phyloP scores from a whole-genome alignment of 1,140 invertebrate species.

The Saccostrea cuccullata region DNA sequence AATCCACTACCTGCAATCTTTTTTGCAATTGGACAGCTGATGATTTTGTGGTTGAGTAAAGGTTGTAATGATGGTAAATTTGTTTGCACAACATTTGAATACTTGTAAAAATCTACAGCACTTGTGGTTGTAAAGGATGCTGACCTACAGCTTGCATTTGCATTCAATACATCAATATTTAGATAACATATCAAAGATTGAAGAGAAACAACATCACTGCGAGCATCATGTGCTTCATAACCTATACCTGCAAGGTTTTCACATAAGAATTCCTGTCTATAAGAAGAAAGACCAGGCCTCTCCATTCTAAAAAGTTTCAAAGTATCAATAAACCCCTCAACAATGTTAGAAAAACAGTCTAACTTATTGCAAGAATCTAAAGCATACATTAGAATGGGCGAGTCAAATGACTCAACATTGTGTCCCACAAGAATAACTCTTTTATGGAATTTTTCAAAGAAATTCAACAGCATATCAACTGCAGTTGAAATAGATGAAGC shows the following conservation, averaged over 20 bases:
- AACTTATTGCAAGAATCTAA: not conserved
- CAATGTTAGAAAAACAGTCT: not conserved
- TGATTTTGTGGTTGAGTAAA: constrained; percentile 32
- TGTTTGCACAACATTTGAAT: not conserved
- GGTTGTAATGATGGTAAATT: constrained; percentile 38
- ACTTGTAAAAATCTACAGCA: constrained; percentile 30
- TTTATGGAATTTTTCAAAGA: constrained; percentile 4
- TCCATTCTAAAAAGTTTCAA: constrained; percentile 25
- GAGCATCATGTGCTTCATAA: constrained; percentile 45
- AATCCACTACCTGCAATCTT: too few relatives aligned
- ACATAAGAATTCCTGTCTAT: constrained; percentile 31
- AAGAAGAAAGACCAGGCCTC: constrained; percentile 37
- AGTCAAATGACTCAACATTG: constrained; percentile 43
- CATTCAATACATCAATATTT: not conserved
- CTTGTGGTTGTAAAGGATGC: constrained; percentile 31
- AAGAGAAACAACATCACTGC: constrained; percentile 36
- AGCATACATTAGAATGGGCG: constrained; percentile 32
- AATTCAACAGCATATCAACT: constrained; percentile 13
- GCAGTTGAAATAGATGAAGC: constrained; percentile 31
- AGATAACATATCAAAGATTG: constrained; percentile 23
- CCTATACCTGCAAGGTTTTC: constrained; percentile 14
- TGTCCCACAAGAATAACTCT: constrained; percentile 31
- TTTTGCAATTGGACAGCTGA: not conserved
- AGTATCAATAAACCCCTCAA: constrained; percentile 43
- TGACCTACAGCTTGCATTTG: not conserved